phyloP scores from a whole-genome alignment of 2,797 vertebrate species.

The Esox lucius region DNA sequence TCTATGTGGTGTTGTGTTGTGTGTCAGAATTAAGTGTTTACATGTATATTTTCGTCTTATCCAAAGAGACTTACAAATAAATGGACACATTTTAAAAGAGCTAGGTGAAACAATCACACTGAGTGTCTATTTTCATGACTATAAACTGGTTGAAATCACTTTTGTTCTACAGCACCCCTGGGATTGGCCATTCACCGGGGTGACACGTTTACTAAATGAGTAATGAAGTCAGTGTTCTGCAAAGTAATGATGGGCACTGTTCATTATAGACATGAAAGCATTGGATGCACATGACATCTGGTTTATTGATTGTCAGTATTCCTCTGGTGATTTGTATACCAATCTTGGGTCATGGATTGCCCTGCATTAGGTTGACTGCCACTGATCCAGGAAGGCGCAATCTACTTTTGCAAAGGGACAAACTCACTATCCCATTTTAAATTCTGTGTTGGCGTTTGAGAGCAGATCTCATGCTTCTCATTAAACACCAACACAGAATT shows the following conservation, averaged over 20 bases:
- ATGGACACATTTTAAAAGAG: no score
- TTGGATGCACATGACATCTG: background rate
- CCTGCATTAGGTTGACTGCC: background rate
- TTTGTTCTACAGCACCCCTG: background rate
- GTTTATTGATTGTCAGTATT: background rate
- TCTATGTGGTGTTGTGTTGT: background rate
- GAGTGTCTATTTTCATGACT: background rate
- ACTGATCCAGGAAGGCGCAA: background rate
- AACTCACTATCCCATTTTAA: background rate
- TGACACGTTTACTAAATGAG: background rate
- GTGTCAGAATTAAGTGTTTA: background rate
- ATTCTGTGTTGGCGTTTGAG: background rate
- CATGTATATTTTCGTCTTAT: background rate
- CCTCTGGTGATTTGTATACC: background rate
- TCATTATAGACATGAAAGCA: background rate
- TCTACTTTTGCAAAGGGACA: background rate
- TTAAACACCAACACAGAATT: background rate
- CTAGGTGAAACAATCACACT: no score
- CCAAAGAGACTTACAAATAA: no score
- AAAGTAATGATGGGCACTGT: background rate
- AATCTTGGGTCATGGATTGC: background rate
- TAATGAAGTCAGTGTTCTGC: background rate
- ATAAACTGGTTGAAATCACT: background rate
- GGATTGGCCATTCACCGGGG: background rate
- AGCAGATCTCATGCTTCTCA: slow-evolving; percentile 2